phyloP scores from a whole-genome alignment of 2,113 vertebrate species.

The Grammomys surdaster region DNA sequence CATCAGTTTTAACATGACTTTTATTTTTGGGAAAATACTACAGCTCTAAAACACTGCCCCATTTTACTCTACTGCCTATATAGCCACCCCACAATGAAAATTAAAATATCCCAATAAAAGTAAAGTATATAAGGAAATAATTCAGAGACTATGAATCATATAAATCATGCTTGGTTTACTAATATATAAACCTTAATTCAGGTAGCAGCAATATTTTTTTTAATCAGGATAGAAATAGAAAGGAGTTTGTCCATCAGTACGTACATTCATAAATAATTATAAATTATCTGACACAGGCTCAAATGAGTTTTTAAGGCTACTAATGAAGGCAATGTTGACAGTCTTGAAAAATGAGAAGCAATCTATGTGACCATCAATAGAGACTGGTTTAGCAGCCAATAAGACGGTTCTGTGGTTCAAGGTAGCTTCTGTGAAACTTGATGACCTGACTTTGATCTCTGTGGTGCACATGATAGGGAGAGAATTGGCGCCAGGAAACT shows the following conservation, averaged over 20 bases:
- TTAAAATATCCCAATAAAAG: background rate
- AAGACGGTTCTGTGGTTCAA: background rate
- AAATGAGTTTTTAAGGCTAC: background rate
- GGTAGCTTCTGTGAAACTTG: background rate
- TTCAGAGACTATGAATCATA: background rate
- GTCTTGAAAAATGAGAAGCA: background rate
- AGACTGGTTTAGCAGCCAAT: background rate
- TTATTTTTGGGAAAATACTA: conserved; percentile 6
- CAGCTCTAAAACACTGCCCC: background rate
- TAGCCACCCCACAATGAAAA: background rate
- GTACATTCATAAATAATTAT: background rate
- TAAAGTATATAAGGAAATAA: background rate
- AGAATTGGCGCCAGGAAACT: no score
- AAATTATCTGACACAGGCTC: background rate
- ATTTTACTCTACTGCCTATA: background rate
- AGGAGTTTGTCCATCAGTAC: background rate
- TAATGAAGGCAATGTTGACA: conserved; percentile 13
- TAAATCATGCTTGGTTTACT: background rate
- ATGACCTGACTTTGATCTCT: background rate
- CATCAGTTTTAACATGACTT: background rate
- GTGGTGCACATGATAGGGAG: background rate
- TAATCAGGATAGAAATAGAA: background rate
- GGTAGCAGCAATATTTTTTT: background rate
- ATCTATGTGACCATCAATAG: background rate
- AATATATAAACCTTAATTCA: background rate